These are phyloP conservation scores for Sebastes matsubarae DNA, from an alignment of 2,797 vertebrate species.

Conservation along the genomic window DNA sequence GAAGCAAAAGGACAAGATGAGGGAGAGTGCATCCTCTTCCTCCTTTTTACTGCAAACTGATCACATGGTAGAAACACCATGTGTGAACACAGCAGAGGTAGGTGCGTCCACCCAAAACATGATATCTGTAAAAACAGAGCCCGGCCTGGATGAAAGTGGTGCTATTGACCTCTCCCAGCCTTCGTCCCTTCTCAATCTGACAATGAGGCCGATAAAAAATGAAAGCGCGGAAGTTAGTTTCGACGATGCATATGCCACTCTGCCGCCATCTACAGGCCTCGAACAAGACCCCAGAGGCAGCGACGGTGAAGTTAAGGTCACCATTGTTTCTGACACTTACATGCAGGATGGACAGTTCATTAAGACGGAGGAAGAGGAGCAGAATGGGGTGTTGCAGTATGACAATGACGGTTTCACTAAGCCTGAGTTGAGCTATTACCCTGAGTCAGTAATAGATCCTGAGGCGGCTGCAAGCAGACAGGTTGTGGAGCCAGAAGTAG, in stretches of 20 bases:
- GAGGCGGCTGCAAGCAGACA: background rate
- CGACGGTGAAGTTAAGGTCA: conserved; percentile 56
- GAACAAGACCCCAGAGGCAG: conserved; percentile 29
- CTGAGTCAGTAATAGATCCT: conserved; percentile 5
- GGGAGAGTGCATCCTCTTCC: background rate
- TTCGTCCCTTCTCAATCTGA: conserved; percentile 52
- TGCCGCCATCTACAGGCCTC: conserved; percentile 1
- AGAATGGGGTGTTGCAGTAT: background rate
- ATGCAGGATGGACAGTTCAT: conserved; percentile 46
- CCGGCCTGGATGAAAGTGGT: conserved; percentile 49
- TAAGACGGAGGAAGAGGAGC: conserved; percentile 51
- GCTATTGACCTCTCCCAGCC: conserved; percentile 75
- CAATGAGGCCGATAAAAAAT: conserved; percentile 53
- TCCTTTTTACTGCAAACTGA: conserved; percentile 18
- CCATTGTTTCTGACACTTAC: conserved; percentile 57
- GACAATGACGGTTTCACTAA: conserved; percentile 11
- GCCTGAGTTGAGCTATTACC: conserved; percentile 28
- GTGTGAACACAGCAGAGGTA: background rate
- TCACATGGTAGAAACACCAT: background rate
- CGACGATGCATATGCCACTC: conserved; percentile 30
- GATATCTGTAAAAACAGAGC: conserved; percentile 66
- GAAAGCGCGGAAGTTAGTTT: conserved; percentile 53
- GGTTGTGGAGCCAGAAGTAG: conserved; percentile 8
- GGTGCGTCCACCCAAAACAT: background rate
- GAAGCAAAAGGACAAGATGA: conserved; percentile 48